Evolutionary conservation across 2,113 vertebrate species (phyloP), one percentile per base, ranked within the genome.

Genomic region (Scytalopus superciliaris): DNA sequence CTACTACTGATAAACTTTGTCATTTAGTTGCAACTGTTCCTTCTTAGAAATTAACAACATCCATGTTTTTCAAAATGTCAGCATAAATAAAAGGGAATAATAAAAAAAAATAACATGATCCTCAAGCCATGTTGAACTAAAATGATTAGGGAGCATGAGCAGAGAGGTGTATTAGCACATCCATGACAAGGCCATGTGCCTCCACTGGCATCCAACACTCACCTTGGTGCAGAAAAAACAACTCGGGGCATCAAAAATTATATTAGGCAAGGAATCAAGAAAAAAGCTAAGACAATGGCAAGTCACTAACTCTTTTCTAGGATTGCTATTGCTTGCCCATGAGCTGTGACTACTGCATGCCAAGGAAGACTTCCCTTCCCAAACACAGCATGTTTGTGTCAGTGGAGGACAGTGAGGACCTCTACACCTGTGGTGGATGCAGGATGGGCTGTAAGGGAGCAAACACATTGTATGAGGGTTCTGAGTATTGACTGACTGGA

Each of bases 141-240:
- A 50, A 10, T 50, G 8, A n/a, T 62, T 33, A 25, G 4, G 37
- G 21, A 80, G 19, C 28, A 60, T 0, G 0, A 72, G 69, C 31
- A 59, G 33, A 92, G 42, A 66, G 50, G 23, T 42, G 12, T 39
- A 33, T 37, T 40, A 59, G 39, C 42, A 47, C 27, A 59, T 45
- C n/a, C 67, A 10, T 60, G 64, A 4, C 6, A 50, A 76, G n/a
- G 35, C 16, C 9, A 10, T 52, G 4, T 28, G n/a, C 11, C 16
- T 73, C 42, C 45, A 17, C 8, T 35, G 37, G 28, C 57, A 13
- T 15, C 22, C 60, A 74, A 59, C 19, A 13, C 24, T 57, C 62
- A 59, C 39, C 16, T 52, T 18, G 13, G 39, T 35, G 47, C 50
- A 68, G 42, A 57, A 59, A 40, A 89, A 92, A 72, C 44, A 57